These are phyloP conservation scores for Manacus vitellinus DNA, from an alignment of 2,113 vertebrate species.

Conservation along the genomic window DNA sequence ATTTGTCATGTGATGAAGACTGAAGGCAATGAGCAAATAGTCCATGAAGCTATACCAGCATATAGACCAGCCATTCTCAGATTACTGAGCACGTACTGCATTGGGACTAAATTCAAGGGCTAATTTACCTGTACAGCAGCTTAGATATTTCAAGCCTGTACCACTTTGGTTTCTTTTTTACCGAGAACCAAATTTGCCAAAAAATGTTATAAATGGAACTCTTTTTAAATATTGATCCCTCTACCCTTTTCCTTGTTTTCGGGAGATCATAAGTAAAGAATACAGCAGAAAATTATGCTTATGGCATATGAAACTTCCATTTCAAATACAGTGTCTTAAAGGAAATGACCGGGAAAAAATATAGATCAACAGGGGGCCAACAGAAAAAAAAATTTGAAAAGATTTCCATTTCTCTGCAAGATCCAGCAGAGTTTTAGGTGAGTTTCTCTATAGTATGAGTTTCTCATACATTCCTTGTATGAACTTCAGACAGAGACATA, in stretches of 20 bases:
- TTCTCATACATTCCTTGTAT: background rate
- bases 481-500: background rate
- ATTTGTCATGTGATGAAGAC: background rate
- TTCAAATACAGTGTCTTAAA: background rate
- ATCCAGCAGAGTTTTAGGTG: background rate
- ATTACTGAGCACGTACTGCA: fast-evolving
- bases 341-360: background rate
- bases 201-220: background rate
- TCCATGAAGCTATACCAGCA: background rate
- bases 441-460: background rate
- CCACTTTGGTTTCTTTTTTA: background rate
- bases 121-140: background rate
- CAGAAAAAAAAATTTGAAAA: background rate
- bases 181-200: background rate
- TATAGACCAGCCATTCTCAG: background rate
- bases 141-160: background rate
- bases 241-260: background rate
- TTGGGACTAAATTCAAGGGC: background rate
- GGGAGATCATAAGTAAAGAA: background rate
- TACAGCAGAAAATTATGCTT: background rate
- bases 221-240: background rate
- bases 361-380: background rate
- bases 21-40: background rate
- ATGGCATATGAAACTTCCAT: background rate
- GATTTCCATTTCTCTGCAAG: background rate